Evolutionary conservation across 2,888 invertebrate genomes (phyloP).

Genomic region (Protonemura montana): DNA sequence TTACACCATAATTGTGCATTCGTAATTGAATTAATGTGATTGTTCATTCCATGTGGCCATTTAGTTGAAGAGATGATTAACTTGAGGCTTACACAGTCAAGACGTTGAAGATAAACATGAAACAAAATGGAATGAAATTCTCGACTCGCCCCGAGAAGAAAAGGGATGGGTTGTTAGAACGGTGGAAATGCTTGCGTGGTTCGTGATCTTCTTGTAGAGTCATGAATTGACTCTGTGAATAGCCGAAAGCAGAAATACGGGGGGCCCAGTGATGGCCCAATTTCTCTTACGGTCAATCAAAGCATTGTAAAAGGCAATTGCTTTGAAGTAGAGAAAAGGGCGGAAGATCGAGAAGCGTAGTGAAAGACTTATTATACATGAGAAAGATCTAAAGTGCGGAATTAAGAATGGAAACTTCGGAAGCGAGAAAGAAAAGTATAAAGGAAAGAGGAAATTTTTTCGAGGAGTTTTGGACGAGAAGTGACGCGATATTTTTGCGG

Average conservation of each 20-base stretch:
- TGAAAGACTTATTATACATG: not conserved
- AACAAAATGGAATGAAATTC: not conserved
- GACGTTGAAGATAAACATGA: not conserved
- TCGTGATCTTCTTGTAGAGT: not conserved
- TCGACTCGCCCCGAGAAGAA: not conserved
- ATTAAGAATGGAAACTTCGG: not conserved
- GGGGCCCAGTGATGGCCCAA: not conserved
- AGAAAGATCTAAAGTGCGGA: not conserved
- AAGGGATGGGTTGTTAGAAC: not conserved
- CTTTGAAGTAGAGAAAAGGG: not conserved
- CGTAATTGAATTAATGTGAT: not conserved
- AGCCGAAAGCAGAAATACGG: not conserved
- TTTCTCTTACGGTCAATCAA: not conserved
- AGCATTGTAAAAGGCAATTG: not conserved
- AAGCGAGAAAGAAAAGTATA: not conserved
- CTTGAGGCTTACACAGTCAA: not conserved
- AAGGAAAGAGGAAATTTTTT: not conserved
- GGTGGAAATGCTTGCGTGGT: not conserved
- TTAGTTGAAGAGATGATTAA: not conserved
- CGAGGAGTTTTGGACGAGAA: not conserved
- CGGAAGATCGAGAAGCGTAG: not conserved
- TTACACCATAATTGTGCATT: not conserved
- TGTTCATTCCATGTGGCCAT: not conserved
- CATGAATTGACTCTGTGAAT: not conserved
- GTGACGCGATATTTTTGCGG: not conserved